A percentile compares a stretch with the other conserved stretches of the same genome.
Conservation (phyloP, 1,140 invertebrate genomes). For the Meloidogyne chitwoodi region DNA sequence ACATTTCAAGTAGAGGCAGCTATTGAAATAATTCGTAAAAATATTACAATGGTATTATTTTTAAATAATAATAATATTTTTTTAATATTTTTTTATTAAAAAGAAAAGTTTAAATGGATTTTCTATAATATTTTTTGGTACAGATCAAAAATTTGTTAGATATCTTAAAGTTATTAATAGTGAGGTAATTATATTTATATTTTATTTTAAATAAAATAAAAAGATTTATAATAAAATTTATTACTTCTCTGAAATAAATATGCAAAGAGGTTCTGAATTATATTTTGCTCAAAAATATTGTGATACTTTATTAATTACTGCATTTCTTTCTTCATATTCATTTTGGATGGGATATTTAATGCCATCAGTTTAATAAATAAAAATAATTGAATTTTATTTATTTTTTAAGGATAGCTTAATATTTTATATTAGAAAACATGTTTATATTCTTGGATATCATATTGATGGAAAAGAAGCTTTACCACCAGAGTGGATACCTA, state of each 20-base stretch:
- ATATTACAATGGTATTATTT: neutral
- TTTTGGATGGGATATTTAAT: constrained; percentile 42
- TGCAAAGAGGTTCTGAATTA: constrained; percentile 33
- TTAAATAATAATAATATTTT: neutral
- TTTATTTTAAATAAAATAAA: neutral
- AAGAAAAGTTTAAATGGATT: neutral
- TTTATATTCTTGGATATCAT: constrained; percentile 5
- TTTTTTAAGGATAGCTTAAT: neutral
- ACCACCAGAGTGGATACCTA: constrained; percentile 1
- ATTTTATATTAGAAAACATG: neutral
- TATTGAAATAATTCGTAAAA: neutral
- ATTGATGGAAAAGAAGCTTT: neutral
- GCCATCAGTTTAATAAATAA: neutral
- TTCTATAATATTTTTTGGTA: neutral
- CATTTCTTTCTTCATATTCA: constrained; percentile 30
- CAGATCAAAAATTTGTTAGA: neutral
- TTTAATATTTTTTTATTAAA: neutral
- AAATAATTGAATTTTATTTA: neutral
- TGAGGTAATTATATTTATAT: neutral
- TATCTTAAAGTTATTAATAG: neutral
- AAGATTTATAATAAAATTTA: neutral
- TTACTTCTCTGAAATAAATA: neutral
- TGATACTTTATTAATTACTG: constrained; percentile 27
- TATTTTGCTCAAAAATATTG: constrained; percentile 21
- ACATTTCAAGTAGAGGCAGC: neutral